Evolutionary conservation across 2,797 vertebrate genomes (phyloP), one percentile per base, ranked within the genome.

Genomic region (Chiroxiphia lanceolata): DNA sequence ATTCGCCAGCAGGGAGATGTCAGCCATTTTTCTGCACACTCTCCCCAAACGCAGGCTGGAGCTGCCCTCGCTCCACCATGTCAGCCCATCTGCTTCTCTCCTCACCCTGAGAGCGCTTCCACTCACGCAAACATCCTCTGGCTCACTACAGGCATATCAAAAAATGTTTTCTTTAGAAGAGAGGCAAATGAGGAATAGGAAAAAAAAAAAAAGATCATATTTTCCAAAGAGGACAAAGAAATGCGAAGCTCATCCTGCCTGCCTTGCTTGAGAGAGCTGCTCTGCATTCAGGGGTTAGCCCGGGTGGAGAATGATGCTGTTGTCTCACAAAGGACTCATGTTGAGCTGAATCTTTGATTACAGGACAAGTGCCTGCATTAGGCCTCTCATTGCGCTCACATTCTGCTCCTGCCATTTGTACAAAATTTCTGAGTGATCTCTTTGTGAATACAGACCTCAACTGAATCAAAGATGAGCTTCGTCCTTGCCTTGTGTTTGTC

Each of bases 301-400:
- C 0, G 40, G 57, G 90, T 87, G 84, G 92, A 93, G 90, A 91
- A 92, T 88, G 92, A 96, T 95, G 95, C 94, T 95, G 95, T 71
- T 88, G 88, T 80, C 83, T 92, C 85, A 97, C 97, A 97, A 97
- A 97, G 96, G 97, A 96, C 95, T 96, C 97, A 94, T 83, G 97
- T 97, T 83, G 96, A 96, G 89, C 94, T 94, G 86, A 83, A 96
- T 94, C 96, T 96, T 96, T 93, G 95, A 97, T 97, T 97, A 96
- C 90, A 94, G 84, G 96, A 96, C 95, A 87, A 97, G 94, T 89
- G 93, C 93, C 94, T 96, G 65, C 79, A 94, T 97, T 96, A 97
- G 93, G 93, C 95, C 92, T 95, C 57, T 90, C 86, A 31, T 96
- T 94, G 83, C 42, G 8, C 94, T 94, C 77, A 48, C 87, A 91